A percentile compares a stretch with the other conserved stretches of the same genome.
These are phyloP conservation scores for Narcine bancroftii DNA, from an alignment of 2,113 vertebrate species.

Conservation along the genomic window DNA sequence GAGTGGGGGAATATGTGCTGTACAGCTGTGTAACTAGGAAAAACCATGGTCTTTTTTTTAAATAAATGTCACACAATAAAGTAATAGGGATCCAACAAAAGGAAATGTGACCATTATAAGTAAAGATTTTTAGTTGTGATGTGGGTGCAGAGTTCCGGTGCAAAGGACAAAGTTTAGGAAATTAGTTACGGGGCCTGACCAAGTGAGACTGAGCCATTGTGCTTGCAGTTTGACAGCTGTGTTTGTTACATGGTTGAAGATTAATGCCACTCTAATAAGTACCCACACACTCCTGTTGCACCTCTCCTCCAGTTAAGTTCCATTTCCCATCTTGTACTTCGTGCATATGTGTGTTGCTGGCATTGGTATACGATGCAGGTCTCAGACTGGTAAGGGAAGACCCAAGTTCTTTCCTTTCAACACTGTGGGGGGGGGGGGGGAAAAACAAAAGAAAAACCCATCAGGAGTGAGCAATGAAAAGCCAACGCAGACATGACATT, in stretches of 20 bases:
- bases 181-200: no score
- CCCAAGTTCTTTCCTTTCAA: conserved; percentile 69
- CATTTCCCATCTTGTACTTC: background rate
- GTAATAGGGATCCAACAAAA: no score
- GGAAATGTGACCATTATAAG: background rate
- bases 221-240: background rate
- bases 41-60: no score
- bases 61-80: background rate
- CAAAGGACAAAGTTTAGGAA: no score
- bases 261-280: background rate
- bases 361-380: background rate
- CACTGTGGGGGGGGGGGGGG: no score
- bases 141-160: background rate
- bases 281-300: background rate
- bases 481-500: background rate
- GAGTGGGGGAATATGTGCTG: no score
- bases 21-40: no score
- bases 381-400: conserved; percentile 67
- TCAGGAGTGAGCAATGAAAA: background rate
- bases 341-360: background rate
- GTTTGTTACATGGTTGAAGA: background rate
- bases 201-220: no score
- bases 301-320: background rate
- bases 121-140: background rate
- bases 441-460: conserved; percentile 36